phyloP scores from a whole-genome alignment of 2,113 vertebrate genomes.

The Trematocara zebra region DNA sequence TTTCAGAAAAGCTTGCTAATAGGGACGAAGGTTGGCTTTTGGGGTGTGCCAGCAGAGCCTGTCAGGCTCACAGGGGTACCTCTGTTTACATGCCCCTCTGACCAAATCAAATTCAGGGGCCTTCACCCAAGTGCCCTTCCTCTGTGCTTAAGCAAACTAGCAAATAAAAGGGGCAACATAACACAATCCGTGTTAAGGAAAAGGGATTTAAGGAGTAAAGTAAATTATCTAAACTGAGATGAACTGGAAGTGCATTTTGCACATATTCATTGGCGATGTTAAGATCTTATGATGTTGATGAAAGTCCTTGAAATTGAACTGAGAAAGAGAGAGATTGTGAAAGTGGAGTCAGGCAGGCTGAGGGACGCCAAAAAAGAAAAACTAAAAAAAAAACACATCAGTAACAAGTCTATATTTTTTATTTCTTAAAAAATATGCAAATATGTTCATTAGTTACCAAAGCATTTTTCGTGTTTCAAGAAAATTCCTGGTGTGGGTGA shows the following conservation, averaged over 20 bases:
- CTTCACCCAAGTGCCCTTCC: background rate
- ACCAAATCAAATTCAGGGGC: slow-evolving; percentile 6
- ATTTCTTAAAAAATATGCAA: background rate
- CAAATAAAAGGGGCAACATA: background rate
- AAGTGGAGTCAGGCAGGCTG: background rate
- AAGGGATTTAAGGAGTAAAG: background rate
- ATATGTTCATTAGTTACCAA: background rate
- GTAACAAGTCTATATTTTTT: background rate
- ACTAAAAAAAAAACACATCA: accelerated
- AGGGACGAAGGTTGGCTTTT: background rate
- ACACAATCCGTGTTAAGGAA: background rate
- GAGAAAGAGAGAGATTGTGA: background rate
- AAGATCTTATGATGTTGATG: background rate
- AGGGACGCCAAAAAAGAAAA: background rate
- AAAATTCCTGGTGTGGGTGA: background rate
- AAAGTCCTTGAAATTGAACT: background rate
- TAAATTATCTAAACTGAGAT: background rate
- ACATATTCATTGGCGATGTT: background rate
- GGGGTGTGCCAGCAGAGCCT: background rate
- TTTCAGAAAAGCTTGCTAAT: background rate
- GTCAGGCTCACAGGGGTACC: background rate
- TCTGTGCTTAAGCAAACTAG: background rate
- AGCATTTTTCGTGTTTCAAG: background rate
- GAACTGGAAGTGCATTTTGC: background rate
- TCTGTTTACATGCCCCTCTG: slow-evolving; percentile 24